Evolutionary conservation across 2,888 invertebrate species (phyloP).

Genomic region (Melinopterus prodromus): DNA sequence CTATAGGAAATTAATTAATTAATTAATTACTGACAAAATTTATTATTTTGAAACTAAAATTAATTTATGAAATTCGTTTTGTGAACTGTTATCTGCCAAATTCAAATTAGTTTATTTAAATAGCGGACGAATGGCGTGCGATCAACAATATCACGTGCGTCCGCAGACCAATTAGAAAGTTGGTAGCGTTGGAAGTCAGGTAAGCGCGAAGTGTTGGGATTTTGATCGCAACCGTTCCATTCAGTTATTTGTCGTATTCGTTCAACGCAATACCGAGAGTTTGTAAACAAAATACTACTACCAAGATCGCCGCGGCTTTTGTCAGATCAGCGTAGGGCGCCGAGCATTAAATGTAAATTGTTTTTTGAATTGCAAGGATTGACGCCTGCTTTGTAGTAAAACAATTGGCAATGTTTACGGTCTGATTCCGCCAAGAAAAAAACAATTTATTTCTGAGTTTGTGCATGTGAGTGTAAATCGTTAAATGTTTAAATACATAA

Average conservation of each 20-base stretch:
- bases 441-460: not conserved
- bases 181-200: slow-evolving; percentile 29
- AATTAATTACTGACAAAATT: too few species aligned
- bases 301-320: not conserved
- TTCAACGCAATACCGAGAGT: not conserved
- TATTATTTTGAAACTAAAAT: too few species aligned
- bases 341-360: too few species aligned
- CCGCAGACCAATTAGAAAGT: slow-evolving; percentile 44
- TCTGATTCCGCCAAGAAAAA: not conserved
- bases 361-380: too few species aligned
- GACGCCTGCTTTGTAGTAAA: not conserved
- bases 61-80: too few species aligned
- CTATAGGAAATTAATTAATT: too few species aligned
- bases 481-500: not conserved
- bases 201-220: slow-evolving; percentile 25
- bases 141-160: slow-evolving; percentile 37
- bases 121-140: slow-evolving; percentile 24
- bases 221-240: slow-evolving; percentile 8
- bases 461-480: not conserved
- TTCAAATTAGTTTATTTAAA: slow-evolving; percentile 21
- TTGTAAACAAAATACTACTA: not conserved
- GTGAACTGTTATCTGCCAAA: not conserved
- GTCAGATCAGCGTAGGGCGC: too few species aligned
- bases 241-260: slow-evolving; percentile 21
- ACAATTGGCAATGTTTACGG: not conserved